Evolutionary conservation across 2,113 vertebrate species (phyloP).

Genomic region (Chionodraco myersi): DNA sequence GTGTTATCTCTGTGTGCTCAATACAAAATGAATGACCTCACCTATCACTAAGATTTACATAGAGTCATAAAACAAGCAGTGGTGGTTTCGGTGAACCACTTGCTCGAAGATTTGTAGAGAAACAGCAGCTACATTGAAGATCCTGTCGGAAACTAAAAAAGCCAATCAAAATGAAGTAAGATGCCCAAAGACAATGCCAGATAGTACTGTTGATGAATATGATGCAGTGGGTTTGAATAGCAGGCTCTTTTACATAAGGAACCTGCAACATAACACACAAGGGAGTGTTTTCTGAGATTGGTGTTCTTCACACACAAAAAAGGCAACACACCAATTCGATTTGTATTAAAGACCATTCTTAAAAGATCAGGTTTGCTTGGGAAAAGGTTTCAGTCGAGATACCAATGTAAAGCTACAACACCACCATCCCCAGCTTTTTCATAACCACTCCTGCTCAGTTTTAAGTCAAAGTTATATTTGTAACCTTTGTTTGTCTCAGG

Average conservation of each 20-base stretch:
- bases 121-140: not conserved
- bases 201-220: not conserved
- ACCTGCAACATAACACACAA: not conserved
- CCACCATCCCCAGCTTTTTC: not conserved
- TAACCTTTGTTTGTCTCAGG: constrained; percentile 42
- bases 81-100: not conserved
- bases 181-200: not conserved
- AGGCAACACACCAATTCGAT: not conserved
- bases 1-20: not conserved
- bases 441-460: not conserved
- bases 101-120: not conserved
- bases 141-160: not conserved
- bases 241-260: not conserved
- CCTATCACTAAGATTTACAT: constrained; percentile 4
- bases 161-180: not conserved
- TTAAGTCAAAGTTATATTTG: not conserved
- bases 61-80: not conserved
- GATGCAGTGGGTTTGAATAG: not conserved
- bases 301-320: no score
- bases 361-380: not conserved
- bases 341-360: not conserved
- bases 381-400: not conserved
- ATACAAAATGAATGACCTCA: not conserved
- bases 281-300: no score
- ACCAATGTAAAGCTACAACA: not conserved